Evolutionary conservation across 2,113 vertebrate genomes (phyloP), one percentile per base, ranked within the genome.

Genomic region (Cairina moschata): DNA sequence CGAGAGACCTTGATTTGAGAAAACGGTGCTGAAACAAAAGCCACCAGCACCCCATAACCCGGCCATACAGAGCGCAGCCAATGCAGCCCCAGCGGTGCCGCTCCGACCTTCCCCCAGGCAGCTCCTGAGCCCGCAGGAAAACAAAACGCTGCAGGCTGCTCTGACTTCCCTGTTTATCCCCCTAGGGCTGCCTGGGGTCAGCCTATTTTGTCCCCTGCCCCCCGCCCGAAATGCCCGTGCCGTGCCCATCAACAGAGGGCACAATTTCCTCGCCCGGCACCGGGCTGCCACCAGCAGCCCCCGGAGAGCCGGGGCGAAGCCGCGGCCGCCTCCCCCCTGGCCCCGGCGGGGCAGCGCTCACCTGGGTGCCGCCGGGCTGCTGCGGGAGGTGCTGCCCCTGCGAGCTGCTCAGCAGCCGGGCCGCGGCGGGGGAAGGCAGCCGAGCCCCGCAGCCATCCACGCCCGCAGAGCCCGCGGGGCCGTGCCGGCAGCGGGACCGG

Each of bases 361-460:
- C 90, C 88, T 63, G 63, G 69, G 81, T 7, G n/a, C 73, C 44
- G 83, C 32, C 22, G 69, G 36, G 90, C 72, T 86, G 42, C 73
- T 78, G 68, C 77, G 88, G n/a, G 46, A 48, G 46, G 20, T 48
- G 20, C 20, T 22, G 20, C 46, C 46, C 46, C 5, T 48, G 46
- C 13, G 50, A 90, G 67, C 88, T 48, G 34, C 74, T 96, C 88
- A 85, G n/a, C 52, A 40, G 59, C 31, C 17, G 7, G 29, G 75
- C 59, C 38, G 62, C 23, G 67, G 25, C 42, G 68, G 5, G 50
- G 16, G 68, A 17, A 48, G 17, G 10, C 32, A 52, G 86, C 46
- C 21, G 13, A 25, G 48, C 50, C n/a, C 40, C 32, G 84, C 7
- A 73, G 52, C 92, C 96, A 96, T 96, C 78, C 65, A 65, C 14